Conservation (phyloP, 2,113 vertebrate genomes). For the Cepphus grylle region DNA sequence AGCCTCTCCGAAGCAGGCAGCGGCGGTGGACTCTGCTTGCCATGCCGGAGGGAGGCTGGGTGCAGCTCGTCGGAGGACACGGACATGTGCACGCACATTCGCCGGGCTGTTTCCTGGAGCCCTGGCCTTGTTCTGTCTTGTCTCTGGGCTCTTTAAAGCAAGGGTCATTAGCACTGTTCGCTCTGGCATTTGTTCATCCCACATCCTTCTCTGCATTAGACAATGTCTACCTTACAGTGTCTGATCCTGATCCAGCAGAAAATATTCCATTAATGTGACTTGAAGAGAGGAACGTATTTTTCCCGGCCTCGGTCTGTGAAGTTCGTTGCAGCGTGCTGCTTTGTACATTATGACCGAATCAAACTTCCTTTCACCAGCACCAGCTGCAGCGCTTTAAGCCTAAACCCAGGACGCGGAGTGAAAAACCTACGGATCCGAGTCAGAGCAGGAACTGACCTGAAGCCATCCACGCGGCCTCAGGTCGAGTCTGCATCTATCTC, state of each 20-base stretch:
- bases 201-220: conserved; percentile 42
- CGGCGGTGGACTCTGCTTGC: not conserved
- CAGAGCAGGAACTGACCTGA: not conserved
- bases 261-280: not conserved
- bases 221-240: conserved; percentile 39
- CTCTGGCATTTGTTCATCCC: conserved; percentile 33
- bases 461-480: not conserved
- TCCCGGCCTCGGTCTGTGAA: not conserved
- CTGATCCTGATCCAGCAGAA: conserved; percentile 48
- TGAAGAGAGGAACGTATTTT: not conserved
- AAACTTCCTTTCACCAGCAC: not conserved
- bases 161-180: conserved; percentile 26
- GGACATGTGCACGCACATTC: not conserved
- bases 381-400: not conserved
- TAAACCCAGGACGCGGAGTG: not conserved
- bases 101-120: not conserved
- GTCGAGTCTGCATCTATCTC: not conserved
- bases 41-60: not conserved
- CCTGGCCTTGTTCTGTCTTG: conserved; percentile 47
- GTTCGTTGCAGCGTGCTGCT: not conserved
- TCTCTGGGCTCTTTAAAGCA: conserved; percentile 4
- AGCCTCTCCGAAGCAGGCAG: not conserved
- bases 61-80: not conserved
- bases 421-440: not conserved
- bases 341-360: rapidly evolving